Conservation (phyloP, 2,797 vertebrate species). For the Australoheros facetus region DNA sequence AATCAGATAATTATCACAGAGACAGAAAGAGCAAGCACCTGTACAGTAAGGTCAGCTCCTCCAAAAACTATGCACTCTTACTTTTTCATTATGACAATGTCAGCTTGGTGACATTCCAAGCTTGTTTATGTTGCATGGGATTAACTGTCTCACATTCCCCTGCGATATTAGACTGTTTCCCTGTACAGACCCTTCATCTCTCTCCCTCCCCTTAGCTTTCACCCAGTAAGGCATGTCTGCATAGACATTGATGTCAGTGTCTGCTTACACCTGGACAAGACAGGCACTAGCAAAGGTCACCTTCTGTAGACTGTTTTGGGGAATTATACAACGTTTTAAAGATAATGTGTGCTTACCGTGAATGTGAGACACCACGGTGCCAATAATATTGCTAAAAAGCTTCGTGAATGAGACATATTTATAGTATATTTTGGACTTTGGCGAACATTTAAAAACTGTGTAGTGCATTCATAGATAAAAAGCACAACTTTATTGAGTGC, state of each 20-base stretch:
- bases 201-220: neutral
- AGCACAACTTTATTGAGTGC: neutral
- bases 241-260: neutral
- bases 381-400: neutral
- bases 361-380: neutral
- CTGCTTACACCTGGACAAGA: neutral
- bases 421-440: neutral
- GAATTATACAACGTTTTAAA: neutral
- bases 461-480: neutral
- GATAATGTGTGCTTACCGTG: neutral
- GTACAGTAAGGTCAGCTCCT: neutral
- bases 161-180: slow-evolving; percentile 24
- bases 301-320: neutral
- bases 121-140: slow-evolving; percentile 32
- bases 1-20: neutral
- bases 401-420: neutral
- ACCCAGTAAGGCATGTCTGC: neutral
- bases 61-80: neutral
- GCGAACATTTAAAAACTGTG: neutral
- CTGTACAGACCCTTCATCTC: slow-evolving; percentile 9
- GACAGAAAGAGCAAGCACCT: neutral
- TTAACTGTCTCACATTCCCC: slow-evolving; percentile 47
- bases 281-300: neutral
- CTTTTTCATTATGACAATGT: neutral
- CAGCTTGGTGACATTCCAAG: neutral